Evolutionary conservation across 2,888 invertebrate species (phyloP).

Genomic region (Drosophila sordidula): DNA sequence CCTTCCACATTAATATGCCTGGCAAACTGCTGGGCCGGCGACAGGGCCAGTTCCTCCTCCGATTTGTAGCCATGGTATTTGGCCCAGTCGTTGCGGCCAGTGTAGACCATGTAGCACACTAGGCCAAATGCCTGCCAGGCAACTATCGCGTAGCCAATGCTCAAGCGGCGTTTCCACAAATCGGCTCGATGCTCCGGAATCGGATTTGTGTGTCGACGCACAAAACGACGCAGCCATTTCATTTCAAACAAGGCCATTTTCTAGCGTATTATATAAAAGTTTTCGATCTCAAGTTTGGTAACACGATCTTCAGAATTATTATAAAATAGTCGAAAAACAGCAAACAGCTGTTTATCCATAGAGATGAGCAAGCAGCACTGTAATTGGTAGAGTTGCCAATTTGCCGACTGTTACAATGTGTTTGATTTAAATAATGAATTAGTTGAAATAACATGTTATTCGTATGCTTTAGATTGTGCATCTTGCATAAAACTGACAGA

Average conservation of each 20-base stretch:
- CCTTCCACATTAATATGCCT: slow-evolving; percentile 77
- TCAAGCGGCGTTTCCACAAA: slow-evolving; percentile 88
- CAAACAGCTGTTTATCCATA: slow-evolving; percentile 48
- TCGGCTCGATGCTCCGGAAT: slow-evolving; percentile 86
- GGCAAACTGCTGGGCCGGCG: slow-evolving; percentile 85
- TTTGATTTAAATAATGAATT: not conserved
- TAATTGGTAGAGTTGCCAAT: slow-evolving; percentile 5
- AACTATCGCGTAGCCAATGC: slow-evolving; percentile 88
- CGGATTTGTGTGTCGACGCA: slow-evolving; percentile 86
- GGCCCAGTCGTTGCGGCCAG: slow-evolving; percentile 89
- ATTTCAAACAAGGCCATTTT: slow-evolving; percentile 85
- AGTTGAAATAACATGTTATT: not conserved
- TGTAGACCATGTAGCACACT: slow-evolving; percentile 87
- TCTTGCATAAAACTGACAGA: too few relatives aligned
- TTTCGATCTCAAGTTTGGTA: slow-evolving; percentile 4
- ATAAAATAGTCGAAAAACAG: slow-evolving; percentile 43
- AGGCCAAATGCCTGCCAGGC: slow-evolving; percentile 91
- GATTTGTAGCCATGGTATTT: slow-evolving; percentile 88
- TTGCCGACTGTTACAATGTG: not conserved
- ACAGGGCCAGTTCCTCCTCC: slow-evolving; percentile 86
- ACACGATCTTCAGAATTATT: slow-evolving; percentile 15
- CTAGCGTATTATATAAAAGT: slow-evolving; percentile 56
- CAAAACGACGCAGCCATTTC: slow-evolving; percentile 86
- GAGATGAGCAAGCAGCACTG: slow-evolving; percentile 20
- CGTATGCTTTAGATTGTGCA: too few relatives aligned